These are phyloP conservation scores for Tupaia chinensis DNA, from an alignment of 2,113 vertebrate genomes.

Conservation along the genomic window DNA sequence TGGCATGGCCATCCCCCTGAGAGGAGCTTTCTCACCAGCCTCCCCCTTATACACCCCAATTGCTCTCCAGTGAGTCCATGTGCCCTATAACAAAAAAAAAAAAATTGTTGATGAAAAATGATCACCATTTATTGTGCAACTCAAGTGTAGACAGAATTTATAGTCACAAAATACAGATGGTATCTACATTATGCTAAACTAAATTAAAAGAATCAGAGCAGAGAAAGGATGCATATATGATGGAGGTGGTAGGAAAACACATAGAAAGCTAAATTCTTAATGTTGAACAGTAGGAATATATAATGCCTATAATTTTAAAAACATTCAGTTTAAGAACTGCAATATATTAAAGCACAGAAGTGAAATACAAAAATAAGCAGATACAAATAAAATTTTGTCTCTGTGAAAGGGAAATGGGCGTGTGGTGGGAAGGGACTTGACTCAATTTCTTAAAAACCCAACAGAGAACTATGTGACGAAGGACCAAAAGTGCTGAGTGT, in stretches of 20 bases:
- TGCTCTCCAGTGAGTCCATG: too few relatives aligned
- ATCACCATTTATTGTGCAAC: neutral
- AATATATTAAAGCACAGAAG: neutral
- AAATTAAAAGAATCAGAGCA: neutral
- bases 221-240: neutral
- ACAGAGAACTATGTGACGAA: neutral
- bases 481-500: neutral
- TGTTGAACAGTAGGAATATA: neutral
- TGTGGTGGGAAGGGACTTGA: neutral
- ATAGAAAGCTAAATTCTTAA: neutral
- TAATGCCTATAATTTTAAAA: neutral
- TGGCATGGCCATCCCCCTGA: too few relatives aligned
- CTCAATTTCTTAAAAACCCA: slow-evolving; percentile 1
- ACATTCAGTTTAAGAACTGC: neutral
- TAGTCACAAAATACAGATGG: slow-evolving; percentile 9
- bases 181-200: slow-evolving; percentile 19
- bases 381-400: slow-evolving; percentile 13
- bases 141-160: neutral
- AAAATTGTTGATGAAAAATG: slow-evolving; percentile 29
- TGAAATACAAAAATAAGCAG: slow-evolving; percentile 1
- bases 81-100: too few relatives aligned
- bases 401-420: neutral
- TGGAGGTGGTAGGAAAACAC: neutral
- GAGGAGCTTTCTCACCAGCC: too few relatives aligned
- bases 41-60: too few relatives aligned